Conservation (phyloP, 2,797 vertebrate genomes). For the Acropternis orthonyx region DNA sequence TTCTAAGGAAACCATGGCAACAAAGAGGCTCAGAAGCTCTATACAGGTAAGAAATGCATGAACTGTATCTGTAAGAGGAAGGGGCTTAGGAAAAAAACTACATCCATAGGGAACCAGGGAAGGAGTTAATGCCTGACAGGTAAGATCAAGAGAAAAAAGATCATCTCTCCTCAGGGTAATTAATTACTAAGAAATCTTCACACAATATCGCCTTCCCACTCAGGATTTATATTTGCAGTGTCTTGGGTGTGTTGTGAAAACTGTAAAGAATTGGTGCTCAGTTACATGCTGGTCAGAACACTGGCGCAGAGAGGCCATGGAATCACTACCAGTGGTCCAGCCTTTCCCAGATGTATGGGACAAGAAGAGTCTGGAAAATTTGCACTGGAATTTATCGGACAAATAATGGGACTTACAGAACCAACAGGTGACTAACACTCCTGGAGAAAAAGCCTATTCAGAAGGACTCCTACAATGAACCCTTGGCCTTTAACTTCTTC, state of each 20-base stretch:
- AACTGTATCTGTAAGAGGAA: not conserved
- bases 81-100: not conserved
- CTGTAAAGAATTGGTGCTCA: not conserved
- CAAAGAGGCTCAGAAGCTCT: not conserved
- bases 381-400: not conserved
- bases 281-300: not conserved
- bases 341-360: not conserved
- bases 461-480: not conserved
- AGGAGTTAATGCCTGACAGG: not conserved
- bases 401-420: not conserved
- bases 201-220: not conserved
- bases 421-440: not conserved
- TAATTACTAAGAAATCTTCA: not conserved
- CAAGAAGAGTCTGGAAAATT: not conserved
- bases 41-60: slow-evolving; percentile 6
- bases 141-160: not conserved
- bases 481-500: not conserved
- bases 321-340: not conserved
- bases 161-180: not conserved
- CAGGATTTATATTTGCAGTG: not conserved
- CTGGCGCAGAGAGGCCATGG: not conserved
- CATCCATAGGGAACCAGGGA: not conserved
- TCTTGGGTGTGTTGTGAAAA: not conserved
- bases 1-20: slow-evolving; percentile 39
- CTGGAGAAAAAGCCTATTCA: not conserved